A percentile compares a stretch with the other conserved stretches of the same genome.
Conservation (phyloP, 2,113 vertebrate genomes). For the Anolis sagrei region DNA sequence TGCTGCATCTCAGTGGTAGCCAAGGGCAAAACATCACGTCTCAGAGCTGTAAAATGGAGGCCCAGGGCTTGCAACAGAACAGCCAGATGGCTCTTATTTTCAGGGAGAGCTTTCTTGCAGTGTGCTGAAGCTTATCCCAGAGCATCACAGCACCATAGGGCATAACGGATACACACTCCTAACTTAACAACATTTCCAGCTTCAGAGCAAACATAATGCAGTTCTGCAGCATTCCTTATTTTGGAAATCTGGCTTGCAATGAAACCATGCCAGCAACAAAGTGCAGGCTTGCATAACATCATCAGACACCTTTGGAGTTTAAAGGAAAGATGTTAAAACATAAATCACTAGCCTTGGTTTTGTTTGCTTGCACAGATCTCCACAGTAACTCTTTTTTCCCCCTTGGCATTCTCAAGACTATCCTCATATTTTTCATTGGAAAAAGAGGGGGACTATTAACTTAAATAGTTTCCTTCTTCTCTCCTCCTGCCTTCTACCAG, state of each 20-base stretch:
- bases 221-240: not conserved
- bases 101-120: not conserved
- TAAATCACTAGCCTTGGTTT: not conserved
- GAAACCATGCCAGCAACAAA: not conserved
- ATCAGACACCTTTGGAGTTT: not conserved
- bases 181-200: slow-evolving; percentile 1
- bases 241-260: not conserved
- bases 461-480: not conserved
- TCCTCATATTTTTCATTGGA: not conserved
- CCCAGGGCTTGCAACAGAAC: not conserved
- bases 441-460: no score
- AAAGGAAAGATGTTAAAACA: not conserved
- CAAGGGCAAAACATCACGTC: not conserved
- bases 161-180: not conserved
- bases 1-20: not conserved
- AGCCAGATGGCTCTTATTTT: slow-evolving; percentile 28
- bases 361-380: not conserved
- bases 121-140: slow-evolving; percentile 11
- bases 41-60: not conserved
- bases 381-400: not conserved
- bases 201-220: slow-evolving; percentile 9
- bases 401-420: not conserved
- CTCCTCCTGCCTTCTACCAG: not conserved
- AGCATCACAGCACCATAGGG: not conserved
- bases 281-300: not conserved